Percentiles rank a stretch among this genome's conserved stretches.
Conservation (phyloP, 1,140 invertebrate genomes). For the Eciton burchellii region DNA sequence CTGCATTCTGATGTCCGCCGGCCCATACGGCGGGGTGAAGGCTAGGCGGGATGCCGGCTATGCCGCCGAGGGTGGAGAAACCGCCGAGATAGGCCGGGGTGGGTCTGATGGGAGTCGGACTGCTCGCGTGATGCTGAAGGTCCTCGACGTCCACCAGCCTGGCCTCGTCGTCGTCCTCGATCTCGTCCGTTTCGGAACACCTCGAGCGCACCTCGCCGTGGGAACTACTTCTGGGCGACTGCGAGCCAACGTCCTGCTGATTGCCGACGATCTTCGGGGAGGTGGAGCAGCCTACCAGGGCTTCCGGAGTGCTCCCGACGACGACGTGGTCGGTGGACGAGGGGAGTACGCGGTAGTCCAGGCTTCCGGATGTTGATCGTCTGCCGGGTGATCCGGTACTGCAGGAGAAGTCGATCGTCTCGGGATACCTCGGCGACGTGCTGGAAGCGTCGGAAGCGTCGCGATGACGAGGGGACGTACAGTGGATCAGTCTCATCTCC, state of each 20-base stretch:
- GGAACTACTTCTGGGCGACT: slow-evolving; percentile 77
- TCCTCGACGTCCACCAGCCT: slow-evolving; percentile 83
- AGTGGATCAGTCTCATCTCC: slow-evolving; percentile 13
- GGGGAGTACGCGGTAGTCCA: slow-evolving; percentile 55
- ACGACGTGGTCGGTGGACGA: too few species aligned
- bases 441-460: slow-evolving; percentile 47
- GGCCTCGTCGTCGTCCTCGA: slow-evolving; percentile 80
- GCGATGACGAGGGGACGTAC: slow-evolving; percentile 53
- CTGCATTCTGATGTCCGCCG: slow-evolving; percentile 73
- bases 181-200: slow-evolving; percentile 78
- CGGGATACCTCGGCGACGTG: slow-evolving; percentile 39
- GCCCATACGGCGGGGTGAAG: slow-evolving; percentile 81
- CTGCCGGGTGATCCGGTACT: slow-evolving; percentile 32
- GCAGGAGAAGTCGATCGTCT: slow-evolving; percentile 46
- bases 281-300: slow-evolving; percentile 36
- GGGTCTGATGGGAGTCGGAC: slow-evolving; percentile 79
- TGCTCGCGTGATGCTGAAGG: slow-evolving; percentile 68
- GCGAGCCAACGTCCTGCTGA: slow-evolving; percentile 56
- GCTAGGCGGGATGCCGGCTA: slow-evolving; percentile 74
- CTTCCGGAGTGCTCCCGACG: slow-evolving; percentile 37
- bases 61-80: slow-evolving; percentile 77
- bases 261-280: slow-evolving; percentile 40
- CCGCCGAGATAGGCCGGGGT: slow-evolving; percentile 81
- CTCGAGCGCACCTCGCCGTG: slow-evolving; percentile 77
- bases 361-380: slow-evolving; percentile 15